Conservation (phyloP, 2,888 invertebrate genomes). For the Osmoderma eremita region DNA sequence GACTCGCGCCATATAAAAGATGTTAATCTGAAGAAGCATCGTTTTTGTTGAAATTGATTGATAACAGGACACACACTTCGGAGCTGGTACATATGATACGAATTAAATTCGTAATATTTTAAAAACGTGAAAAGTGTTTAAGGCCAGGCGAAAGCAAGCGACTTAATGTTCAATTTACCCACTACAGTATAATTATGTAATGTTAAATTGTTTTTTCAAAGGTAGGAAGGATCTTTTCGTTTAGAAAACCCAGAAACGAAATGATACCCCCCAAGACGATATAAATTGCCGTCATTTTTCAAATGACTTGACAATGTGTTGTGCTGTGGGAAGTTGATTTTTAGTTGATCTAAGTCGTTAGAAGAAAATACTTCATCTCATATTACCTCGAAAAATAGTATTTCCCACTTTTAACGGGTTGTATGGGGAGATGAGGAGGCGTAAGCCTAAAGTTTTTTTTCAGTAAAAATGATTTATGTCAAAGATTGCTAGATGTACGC, state of each 20-base stretch:
- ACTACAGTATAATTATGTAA: slow-evolving; percentile 27
- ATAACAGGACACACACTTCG: too few species aligned
- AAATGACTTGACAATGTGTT: slow-evolving; percentile 20
- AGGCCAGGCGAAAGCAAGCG: slow-evolving; percentile 13
- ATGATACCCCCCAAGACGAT: slow-evolving; percentile 38
- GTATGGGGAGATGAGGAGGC: too few species aligned
- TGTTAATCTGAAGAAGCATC: neutral
- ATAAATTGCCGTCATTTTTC: slow-evolving; percentile 37
- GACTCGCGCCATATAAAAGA: neutral
- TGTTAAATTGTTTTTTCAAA: slow-evolving; percentile 36
- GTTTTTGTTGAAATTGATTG: slow-evolving; percentile 11
- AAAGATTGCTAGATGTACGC: too few species aligned
- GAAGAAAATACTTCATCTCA: too few species aligned
- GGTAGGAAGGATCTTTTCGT: slow-evolving; percentile 1
- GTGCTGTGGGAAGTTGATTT: neutral
- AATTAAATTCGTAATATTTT: slow-evolving; percentile 23
- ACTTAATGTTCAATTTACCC: slow-evolving; percentile 39
- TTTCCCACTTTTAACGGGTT: too few species aligned
- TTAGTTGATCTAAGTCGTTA: too few species aligned
- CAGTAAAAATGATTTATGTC: too few species aligned
- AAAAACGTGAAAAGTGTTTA: neutral
- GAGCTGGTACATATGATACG: neutral
- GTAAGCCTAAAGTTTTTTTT: too few species aligned
- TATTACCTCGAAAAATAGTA: too few species aligned
- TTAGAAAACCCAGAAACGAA: slow-evolving; percentile 19